Conservation (phyloP, 2,113 vertebrate genomes). For the Noctilio leporinus region DNA sequence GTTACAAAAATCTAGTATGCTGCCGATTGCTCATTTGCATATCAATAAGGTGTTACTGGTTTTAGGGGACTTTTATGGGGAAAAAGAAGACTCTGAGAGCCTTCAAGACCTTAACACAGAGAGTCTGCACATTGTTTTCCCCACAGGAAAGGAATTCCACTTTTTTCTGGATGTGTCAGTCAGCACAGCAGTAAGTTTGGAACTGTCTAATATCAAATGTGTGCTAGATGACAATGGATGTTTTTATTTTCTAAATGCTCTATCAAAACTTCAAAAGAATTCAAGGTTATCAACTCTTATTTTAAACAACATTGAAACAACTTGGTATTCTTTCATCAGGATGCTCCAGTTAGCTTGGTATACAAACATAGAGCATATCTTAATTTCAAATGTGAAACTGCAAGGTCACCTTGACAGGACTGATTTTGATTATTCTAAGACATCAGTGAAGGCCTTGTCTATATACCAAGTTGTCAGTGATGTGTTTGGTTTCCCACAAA, state of each 20-base stretch:
- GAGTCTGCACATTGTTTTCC: constrained; percentile 77
- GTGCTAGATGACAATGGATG: constrained; percentile 40
- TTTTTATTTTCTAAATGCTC: constrained; percentile 4
- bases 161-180: constrained; percentile 77
- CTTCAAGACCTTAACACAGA: constrained; percentile 74
- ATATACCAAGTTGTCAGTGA: constrained; percentile 46
- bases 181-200: constrained; percentile 69
- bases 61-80: constrained; percentile 69
- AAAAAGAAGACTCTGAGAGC: constrained; percentile 81
- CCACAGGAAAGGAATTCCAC: constrained; percentile 38
- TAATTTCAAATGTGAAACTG: constrained; percentile 67
- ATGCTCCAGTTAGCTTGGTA: constrained; percentile 72
- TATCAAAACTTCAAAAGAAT: constrained; percentile 32
- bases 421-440: neutral
- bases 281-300: constrained; percentile 69
- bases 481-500: constrained; percentile 80
- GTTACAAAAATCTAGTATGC: constrained; percentile 78
- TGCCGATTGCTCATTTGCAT: constrained; percentile 70
- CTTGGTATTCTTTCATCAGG: constrained; percentile 75
- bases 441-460: constrained; percentile 77
- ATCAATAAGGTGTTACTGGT: constrained; percentile 79
- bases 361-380: constrained; percentile 76
- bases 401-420: fast-evolving
- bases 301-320: constrained; percentile 76
- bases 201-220: constrained; percentile 76